Base-by-base conservation (phyloP, 1,140 invertebrate genomes). In the Belonocnema kinseyi region DNA sequence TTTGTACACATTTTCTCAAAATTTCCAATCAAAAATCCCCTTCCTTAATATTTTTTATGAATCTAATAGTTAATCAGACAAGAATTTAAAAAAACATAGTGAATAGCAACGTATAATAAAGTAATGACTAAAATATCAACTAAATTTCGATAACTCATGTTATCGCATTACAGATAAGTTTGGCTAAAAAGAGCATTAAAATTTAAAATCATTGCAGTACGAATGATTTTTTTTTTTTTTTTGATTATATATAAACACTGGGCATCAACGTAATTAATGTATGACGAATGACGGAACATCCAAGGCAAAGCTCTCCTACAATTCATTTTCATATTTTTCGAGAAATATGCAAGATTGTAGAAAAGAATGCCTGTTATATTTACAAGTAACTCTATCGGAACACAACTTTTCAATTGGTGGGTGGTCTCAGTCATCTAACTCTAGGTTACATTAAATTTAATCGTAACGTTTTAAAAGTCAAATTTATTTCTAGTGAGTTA, bases 351-450 rank as follows among this genome's bases (percentile, higher is more conserved):
- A 17, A 74, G 16, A 56, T 50, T 78, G 33, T 58, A 61, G 70
- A 77, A 56, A 54, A 73, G 61, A 76, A 73, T 51, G 56, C 71
- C 19, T 61, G 21, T 75, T 58, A 51, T 21, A 73, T 74, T 66
- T 66, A 66, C 16, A 66, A 66, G 33, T 66, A 66, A 66, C 40
- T 80, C 79, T 88, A 88, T 83, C 84, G 85, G 88, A 89, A 89
- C 87, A 89, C 88, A 89, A 88, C 80, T 88, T 87, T 88, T 87
- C 77, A 80, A 83, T 85, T 87, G 88, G 87, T 89, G 87, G 87
- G 85, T 88, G 87, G 72, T 89, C 88, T 88, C 88, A 88, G 86
- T 88, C 86, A 82, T 71, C 81, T 85, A 83, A 73, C 80, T 81
- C 82, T 88, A 86, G 50, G 77, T 81, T 86, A 83, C 26, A 66